A percentile compares a stretch with the other conserved stretches of the same genome.
phyloP scores from a whole-genome alignment of 1,140 invertebrate genomes.

The Drosophila pandora region DNA sequence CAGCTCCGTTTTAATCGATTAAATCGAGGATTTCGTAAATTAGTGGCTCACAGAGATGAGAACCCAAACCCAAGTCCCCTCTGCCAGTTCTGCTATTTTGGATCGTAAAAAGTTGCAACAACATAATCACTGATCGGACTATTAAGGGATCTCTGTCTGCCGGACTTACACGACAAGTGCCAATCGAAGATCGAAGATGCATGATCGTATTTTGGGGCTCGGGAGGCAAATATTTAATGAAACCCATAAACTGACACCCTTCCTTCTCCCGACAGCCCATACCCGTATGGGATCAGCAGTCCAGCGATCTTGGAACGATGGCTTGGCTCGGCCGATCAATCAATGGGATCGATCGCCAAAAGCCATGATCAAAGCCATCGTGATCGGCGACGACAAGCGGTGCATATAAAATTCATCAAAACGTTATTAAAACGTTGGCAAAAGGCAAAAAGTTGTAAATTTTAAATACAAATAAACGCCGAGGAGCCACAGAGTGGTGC shows the following conservation, averaged over 20 bases:
- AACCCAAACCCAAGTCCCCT: slow-evolving; percentile 58
- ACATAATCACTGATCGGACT: slow-evolving; percentile 74
- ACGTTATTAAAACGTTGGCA: slow-evolving; percentile 76
- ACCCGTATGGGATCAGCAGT: background rate
- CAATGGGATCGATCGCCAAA: slow-evolving; percentile 38
- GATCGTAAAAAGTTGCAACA: slow-evolving; percentile 74
- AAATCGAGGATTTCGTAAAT: slow-evolving; percentile 68
- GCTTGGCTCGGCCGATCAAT: background rate
- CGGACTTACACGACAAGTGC: slow-evolving; percentile 31
- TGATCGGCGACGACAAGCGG: slow-evolving; percentile 74
- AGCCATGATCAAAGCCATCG: slow-evolving; percentile 61
- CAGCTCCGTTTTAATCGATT: slow-evolving; percentile 64
- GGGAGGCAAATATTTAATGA: slow-evolving; percentile 69
- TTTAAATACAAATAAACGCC: slow-evolving; percentile 76
- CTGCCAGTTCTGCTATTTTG: slow-evolving; percentile 37
- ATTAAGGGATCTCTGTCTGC: slow-evolving; percentile 39
- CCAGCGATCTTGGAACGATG: background rate
- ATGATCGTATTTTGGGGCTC: background rate
- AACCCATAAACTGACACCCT: slow-evolving; percentile 78
- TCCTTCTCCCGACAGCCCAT: background rate
- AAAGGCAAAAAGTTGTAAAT: slow-evolving; percentile 73
- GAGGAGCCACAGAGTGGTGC: background rate
- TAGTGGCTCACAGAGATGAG: slow-evolving; percentile 72
- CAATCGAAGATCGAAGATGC: background rate
- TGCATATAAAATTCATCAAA: slow-evolving; percentile 81